phyloP scores from a whole-genome alignment of 2,113 vertebrate species.

The Grantiella picta region DNA sequence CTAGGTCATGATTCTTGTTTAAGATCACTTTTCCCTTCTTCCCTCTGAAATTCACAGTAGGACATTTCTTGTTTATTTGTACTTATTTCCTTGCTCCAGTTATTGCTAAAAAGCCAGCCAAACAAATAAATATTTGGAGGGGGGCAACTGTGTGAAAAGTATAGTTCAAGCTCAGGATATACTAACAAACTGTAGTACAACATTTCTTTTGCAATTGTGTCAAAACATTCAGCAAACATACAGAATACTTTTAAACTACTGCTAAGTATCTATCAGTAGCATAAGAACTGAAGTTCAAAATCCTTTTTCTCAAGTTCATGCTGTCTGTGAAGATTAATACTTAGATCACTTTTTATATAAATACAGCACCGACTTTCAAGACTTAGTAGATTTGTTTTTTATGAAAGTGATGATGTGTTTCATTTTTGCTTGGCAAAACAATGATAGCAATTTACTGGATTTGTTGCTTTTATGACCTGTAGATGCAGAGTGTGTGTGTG shows the following conservation, averaged over 20 bases:
- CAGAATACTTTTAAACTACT: not conserved
- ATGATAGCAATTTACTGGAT: not conserved
- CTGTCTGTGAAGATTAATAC: not conserved
- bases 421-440: not conserved
- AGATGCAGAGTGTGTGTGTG: not conserved
- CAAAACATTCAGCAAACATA: not conserved
- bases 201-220: not conserved
- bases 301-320: not conserved
- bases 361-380: not conserved
- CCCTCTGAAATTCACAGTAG: not conserved
- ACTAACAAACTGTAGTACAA: not conserved
- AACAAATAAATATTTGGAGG: not conserved
- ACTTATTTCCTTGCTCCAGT: not conserved
- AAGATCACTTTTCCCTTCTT: not conserved
- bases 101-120: not conserved
- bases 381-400: not conserved
- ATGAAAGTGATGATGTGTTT: not conserved
- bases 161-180: not conserved
- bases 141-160: not conserved
- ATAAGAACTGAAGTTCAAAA: not conserved
- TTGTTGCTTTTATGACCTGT: conserved; percentile 40
- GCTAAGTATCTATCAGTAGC: not conserved
- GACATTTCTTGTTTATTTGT: not conserved
- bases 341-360: not conserved
- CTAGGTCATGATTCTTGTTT: not conserved